Conservation (phyloP, 2,113 vertebrate genomes). For the Marmota flaviventris region DNA sequence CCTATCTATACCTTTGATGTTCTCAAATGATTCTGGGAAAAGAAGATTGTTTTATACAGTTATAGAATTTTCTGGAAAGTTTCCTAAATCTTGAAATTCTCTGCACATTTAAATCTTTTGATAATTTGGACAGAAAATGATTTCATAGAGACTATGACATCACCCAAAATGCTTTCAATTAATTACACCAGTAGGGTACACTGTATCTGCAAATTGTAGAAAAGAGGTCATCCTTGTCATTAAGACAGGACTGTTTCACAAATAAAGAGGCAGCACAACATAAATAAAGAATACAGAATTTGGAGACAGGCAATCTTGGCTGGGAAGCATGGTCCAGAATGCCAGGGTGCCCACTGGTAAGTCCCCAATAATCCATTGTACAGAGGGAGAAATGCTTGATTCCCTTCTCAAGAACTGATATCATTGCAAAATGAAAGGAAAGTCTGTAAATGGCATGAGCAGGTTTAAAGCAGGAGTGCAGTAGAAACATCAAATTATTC, state of each 20-base stretch:
- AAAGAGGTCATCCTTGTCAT: background rate
- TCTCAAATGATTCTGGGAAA: background rate
- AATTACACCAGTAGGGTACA: background rate
- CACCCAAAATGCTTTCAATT: background rate
- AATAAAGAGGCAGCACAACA: slow-evolving; percentile 19
- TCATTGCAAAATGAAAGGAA: slow-evolving; percentile 53
- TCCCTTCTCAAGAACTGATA: background rate
- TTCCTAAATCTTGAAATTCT: background rate
- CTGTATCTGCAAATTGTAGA: background rate
- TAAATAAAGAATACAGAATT: background rate
- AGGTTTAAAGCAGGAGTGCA: slow-evolving; percentile 22
- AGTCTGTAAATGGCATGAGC: background rate
- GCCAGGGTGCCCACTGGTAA: background rate
- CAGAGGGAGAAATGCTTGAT: slow-evolving; percentile 40
- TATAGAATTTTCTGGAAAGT: background rate
- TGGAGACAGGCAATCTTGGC: background rate
- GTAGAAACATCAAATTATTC: slow-evolving; percentile 20
- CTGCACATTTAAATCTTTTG: background rate
- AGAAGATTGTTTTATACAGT: background rate
- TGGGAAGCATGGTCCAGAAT: slow-evolving; percentile 15
- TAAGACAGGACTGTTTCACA: background rate
- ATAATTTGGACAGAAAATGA: slow-evolving; percentile 21
- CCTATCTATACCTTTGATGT: background rate
- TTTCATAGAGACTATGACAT: background rate
- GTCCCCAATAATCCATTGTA: background rate